Base-by-base conservation (phyloP, 2,113 vertebrate genomes). In the Halichoeres trimaculatus region DNA sequence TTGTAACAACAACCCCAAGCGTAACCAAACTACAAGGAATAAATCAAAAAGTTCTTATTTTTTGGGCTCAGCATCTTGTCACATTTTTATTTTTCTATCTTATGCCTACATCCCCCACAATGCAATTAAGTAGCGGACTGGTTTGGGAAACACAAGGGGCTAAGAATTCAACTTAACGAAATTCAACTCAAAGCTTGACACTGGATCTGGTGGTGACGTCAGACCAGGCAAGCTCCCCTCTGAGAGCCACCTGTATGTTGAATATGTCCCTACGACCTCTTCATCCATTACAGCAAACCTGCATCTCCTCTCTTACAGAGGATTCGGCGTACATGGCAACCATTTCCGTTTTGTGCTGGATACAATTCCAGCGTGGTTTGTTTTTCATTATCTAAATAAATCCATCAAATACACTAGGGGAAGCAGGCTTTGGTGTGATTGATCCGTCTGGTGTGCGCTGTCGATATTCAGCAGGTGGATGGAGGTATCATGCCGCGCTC, bases 401-500 rank as follows among this genome's bases (percentile, higher is more conserved):
- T 79, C 55, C 54, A 57, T 86, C 50, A 56, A 36, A 67, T 70
- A 26, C 23, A 73, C 74, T 79, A 50, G 5, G 58, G 52, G 10
- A 61, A 76, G 73, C 67, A 14, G 26, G 71, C 63, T 74, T 79
- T 70, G 69, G 78, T 54, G 52, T 30, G 30, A 89, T 86, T 70
- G 77, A 90, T 88, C 79, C 6, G 55, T 79, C 68, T 80, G 73
- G 22, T 23, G 56, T 19, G 35, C 4, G 1, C 2, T 24, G 70
- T 71, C 77, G 34, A 79, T 80, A 78, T 76, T 67, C 60, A 63
- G 62, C 85, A 71, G 70, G 77, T 81, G 77, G 79, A 72, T 17
- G 55, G 40, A 10, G 61, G 72, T 57, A 48, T 79, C 62, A 35
- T 52, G 77, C 53, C 2, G 63, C 59, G 76, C 53, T 50, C 63